Conservation (phyloP, 2,888 invertebrate species). For the Ptilodon capucinus region DNA sequence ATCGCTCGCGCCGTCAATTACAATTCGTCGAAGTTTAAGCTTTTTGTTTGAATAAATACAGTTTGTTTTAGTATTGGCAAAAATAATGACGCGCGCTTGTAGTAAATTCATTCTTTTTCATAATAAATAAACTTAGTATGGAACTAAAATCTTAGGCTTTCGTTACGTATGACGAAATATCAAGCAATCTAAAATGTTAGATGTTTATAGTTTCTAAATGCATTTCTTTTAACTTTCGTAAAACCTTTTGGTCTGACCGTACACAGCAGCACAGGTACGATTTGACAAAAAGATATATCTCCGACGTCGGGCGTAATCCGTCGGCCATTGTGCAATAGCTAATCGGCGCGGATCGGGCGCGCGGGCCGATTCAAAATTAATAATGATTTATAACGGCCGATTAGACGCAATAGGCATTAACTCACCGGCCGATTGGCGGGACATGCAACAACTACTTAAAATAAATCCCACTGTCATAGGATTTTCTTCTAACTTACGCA, state of each 20-base stretch:
- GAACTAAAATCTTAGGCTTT: no score
- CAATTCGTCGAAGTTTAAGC: no score
- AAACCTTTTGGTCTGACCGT: conserved; percentile 46
- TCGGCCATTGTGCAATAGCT: conserved; percentile 77
- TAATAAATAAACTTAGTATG: no score
- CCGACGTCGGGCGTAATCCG: conserved; percentile 71
- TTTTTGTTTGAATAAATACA: no score
- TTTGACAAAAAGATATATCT: conserved; percentile 80
- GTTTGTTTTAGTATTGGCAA: no score
- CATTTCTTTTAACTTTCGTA: no score
- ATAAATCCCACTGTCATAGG: neutral
- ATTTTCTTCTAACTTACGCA: neutral
- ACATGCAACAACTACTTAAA: conserved; percentile 19
- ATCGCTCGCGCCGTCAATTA: no score
- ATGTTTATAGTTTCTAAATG: no score
- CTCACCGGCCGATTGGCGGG: conserved; percentile 52
- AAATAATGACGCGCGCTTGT: no score
- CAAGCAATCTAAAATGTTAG: no score
- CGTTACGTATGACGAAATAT: no score
- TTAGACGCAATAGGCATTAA: conserved; percentile 70
- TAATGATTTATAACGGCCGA: conserved; percentile 80
- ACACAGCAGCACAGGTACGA: conserved; percentile 75
- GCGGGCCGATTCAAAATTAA: conserved; percentile 71
- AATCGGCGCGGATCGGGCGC: conserved; percentile 75
- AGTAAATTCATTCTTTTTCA: no score